These are phyloP conservation scores for Mormyrus lacerda DNA, from an alignment of 2,113 vertebrate species.

Conservation along the genomic window DNA sequence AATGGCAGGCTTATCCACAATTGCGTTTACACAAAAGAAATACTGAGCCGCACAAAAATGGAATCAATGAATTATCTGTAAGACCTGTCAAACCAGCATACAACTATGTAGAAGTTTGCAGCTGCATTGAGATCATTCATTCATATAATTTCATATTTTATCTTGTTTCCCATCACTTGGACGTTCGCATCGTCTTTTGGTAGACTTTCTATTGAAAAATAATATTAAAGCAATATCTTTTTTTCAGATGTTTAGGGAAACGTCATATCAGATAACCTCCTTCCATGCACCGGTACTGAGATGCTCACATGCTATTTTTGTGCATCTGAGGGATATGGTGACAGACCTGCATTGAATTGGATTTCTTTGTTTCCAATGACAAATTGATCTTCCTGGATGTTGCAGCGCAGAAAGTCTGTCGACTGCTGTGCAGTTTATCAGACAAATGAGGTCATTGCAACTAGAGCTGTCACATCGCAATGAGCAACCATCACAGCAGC, in stretches of 20 bases:
- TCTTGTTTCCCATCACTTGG: not conserved
- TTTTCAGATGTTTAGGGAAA: not conserved
- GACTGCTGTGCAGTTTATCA: slow-evolving; percentile 7
- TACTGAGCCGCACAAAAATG: not conserved
- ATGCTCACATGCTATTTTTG: not conserved
- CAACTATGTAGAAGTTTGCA: not conserved
- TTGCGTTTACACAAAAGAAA: not conserved
- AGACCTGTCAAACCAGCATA: not conserved
- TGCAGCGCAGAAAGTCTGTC: not conserved
- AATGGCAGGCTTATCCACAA: not conserved
- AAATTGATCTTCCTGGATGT: not conserved
- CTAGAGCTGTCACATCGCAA: not conserved
- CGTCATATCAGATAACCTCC: not conserved
- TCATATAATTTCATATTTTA: not conserved
- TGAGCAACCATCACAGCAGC: not conserved
- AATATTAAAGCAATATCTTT: not conserved
- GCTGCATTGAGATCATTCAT: not conserved
- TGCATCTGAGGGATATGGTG: slow-evolving; percentile 1
- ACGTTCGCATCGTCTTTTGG: not conserved
- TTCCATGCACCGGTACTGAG: not conserved
- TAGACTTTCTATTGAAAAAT: not conserved
- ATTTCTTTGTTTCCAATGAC: slow-evolving; percentile 8
- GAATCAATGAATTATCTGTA: not conserved
- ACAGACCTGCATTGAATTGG: not conserved
- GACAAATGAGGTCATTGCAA: not conserved